These are phyloP conservation scores for human (Homo sapiens) DNA, from an alignment of 2,113 vertebrate species.

Conservation along the genomic window DNA sequence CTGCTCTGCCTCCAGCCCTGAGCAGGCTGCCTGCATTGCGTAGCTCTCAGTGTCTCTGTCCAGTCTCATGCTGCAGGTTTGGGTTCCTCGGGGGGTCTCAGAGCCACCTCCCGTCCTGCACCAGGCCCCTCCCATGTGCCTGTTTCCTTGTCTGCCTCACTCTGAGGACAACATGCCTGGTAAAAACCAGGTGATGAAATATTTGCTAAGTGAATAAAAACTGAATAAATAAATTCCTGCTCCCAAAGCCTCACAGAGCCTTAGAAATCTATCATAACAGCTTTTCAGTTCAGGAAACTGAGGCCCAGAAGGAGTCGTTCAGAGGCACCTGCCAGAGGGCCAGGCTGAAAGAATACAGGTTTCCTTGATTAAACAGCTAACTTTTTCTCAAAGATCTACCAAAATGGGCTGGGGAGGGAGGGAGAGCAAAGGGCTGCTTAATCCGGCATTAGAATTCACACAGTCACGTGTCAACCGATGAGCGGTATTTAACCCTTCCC, in stretches of 20 bases:
- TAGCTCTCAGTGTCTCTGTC: background rate
- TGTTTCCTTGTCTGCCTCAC: background rate
- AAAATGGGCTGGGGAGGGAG: background rate
- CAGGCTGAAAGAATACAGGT: background rate
- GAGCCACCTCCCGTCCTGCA: rapidly evolving
- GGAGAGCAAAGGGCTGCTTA: too few relatives aligned
- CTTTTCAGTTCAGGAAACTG: background rate
- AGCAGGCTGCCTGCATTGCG: rapidly evolving
- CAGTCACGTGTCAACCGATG: too few relatives aligned
- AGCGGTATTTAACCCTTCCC: rapidly evolving
- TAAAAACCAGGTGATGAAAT: background rate
- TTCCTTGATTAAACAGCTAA: background rate
- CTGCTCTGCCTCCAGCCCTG: rapidly evolving
- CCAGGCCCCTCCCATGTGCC: background rate
- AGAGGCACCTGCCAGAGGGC: background rate
- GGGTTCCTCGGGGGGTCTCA: rapidly evolving
- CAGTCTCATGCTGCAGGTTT: background rate
- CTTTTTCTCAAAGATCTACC: background rate
- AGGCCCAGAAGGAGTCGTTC: background rate
- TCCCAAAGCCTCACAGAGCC: background rate
- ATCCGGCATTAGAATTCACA: rapidly evolving
- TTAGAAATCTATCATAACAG: background rate
- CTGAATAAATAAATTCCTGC: background rate
- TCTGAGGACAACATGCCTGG: background rate
- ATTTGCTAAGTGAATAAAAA: background rate